Percentiles rank a stretch among this genome's conserved stretches.
These are phyloP conservation scores for Myotis davidii DNA, from an alignment of 2,113 vertebrate species.

Conservation along the genomic window DNA sequence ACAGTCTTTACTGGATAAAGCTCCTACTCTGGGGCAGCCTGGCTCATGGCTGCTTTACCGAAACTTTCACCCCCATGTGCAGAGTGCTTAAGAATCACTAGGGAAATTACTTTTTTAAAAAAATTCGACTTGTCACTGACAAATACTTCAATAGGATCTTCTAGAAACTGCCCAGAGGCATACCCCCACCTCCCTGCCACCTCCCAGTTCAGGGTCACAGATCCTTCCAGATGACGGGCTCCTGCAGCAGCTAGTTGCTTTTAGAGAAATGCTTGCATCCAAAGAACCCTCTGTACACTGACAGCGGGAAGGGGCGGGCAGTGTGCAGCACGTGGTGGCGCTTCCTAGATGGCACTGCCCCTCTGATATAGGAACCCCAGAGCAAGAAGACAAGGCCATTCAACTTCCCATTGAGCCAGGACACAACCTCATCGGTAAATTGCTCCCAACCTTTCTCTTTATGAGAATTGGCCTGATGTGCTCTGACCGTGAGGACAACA, in stretches of 20 bases:
- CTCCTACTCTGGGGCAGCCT: background rate
- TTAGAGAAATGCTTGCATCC: constrained; percentile 96
- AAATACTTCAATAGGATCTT: background rate
- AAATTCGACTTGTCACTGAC: background rate
- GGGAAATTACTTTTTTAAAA: background rate
- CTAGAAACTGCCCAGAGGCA: background rate
- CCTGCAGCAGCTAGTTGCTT: constrained; percentile 91
- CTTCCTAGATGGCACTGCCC: constrained; percentile 92
- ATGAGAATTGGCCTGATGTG: constrained; percentile 95
- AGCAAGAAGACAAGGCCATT: constrained; percentile 93
- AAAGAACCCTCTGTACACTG: constrained; percentile 93
- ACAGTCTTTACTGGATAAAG: too few relatives aligned
- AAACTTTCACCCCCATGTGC: background rate
- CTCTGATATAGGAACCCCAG: constrained; percentile 96
- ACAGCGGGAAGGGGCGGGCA: constrained; percentile 83
- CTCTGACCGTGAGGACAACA: constrained; percentile 93
- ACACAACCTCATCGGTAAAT: constrained; percentile 92
- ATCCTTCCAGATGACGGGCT: constrained; percentile 91
- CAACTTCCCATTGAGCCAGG: constrained; percentile 89
- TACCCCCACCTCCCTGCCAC: accelerated
- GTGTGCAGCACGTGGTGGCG: constrained; percentile 94
- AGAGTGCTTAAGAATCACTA: background rate
- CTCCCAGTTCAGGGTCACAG: constrained; percentile 74
- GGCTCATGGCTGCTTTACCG: background rate
- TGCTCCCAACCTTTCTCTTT: constrained; percentile 95